These are phyloP conservation scores for Lampropteryx suffumata DNA, from an alignment of 2,888 invertebrate genomes.

Conservation along the genomic window DNA sequence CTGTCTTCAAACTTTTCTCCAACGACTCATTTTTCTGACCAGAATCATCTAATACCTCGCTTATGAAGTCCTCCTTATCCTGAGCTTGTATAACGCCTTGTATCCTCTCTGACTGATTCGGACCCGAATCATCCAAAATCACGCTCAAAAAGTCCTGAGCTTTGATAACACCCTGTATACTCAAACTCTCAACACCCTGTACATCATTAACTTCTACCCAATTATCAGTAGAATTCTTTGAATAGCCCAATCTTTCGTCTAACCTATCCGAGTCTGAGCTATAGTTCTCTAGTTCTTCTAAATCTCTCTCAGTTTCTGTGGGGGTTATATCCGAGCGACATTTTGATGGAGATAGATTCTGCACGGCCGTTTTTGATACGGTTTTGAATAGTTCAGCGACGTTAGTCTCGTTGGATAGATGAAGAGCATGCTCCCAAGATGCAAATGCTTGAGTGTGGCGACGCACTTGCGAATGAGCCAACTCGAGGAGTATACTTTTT, in stretches of 20 bases:
- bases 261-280: slow-evolving; percentile 1
- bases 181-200: background rate
- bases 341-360: slow-evolving; percentile 63
- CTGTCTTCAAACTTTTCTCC: slow-evolving; percentile 33
- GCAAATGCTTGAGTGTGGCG: slow-evolving; percentile 49
- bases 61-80: slow-evolving; percentile 30
- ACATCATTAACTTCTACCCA: slow-evolving; percentile 13
- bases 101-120: background rate
- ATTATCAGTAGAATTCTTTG: background rate
- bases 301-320: slow-evolving; percentile 53
- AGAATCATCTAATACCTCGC: slow-evolving; percentile 38
- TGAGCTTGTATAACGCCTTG: background rate
- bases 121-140: too few species aligned
- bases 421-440: slow-evolving; percentile 66
- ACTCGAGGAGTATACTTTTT: slow-evolving; percentile 56
- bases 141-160: too few species aligned
- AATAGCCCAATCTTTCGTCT: background rate
- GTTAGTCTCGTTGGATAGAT: slow-evolving; percentile 54
- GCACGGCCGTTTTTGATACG: slow-evolving; percentile 67
- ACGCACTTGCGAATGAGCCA: slow-evolving; percentile 61
- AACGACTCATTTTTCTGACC: slow-evolving; percentile 12
- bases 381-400: slow-evolving; percentile 66
- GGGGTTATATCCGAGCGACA: slow-evolving; percentile 49
- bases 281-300: slow-evolving; percentile 46
- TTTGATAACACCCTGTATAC: background rate